Base-by-base conservation (phyloP, 2,113 vertebrate genomes). In the Brachyhypopomus gauderio region DNA sequence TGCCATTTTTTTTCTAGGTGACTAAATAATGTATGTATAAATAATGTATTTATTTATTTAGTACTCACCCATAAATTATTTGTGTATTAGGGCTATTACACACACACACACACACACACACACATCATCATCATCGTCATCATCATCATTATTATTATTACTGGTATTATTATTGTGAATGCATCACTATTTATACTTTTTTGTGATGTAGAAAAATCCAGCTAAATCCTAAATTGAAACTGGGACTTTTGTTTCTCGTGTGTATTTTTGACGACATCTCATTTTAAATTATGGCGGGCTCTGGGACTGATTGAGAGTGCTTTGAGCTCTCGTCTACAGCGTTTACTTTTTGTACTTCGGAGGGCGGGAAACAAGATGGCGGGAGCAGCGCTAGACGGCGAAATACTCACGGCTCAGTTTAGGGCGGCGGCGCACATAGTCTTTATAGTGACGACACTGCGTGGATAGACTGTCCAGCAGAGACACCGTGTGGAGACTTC, bases 361-460 rank as follows among this genome's bases (percentile, higher is more conserved):
- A 52, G 9, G 45, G 82, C 36, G 79, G 78, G 75, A 83, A 77
- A 86, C 83, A 87, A 85, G 85, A 87, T 85, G 85, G 85, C 81
- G 85, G 83, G 56, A 74, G 75, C n/a, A 69, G 27, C 38, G 52
- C 64, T 55, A 74, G 72, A 55, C 38, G 62, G 71, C 62, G 34
- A 41, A 23, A 45, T 19, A 20, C 25, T 22, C 4, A 27, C 19
- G 3, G 48, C 63, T 78, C 41, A n/a, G 41, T 73, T 83, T 16
- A 23, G 72, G 82, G 82, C 72, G 56, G 82, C 72, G 79, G 27
- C 66, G 69, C 36, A 60, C 34, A 23, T 59, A 72, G 20, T 1
- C 34, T 27, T 56, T 72, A 16, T 75, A 34, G 2, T 48, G 11
- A 67, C 45, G 41, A 48, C n/a, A 22, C 34, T 1, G 19, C 64